These are phyloP conservation scores for Neogobius melanostomus DNA, from an alignment of 2,113 vertebrate genomes.

Conservation along the genomic window DNA sequence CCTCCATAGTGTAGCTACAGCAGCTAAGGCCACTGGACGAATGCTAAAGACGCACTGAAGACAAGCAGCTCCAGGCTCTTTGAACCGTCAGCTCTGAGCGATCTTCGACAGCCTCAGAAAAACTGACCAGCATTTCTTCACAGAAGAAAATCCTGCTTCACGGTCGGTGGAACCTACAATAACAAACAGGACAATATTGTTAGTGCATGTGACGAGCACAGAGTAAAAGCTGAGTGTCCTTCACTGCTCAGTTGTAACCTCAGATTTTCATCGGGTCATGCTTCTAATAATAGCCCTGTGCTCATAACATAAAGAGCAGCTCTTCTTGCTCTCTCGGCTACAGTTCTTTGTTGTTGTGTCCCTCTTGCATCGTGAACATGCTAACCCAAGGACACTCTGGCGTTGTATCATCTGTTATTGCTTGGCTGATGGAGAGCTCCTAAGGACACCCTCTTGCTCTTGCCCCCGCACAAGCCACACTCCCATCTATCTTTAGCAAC, in stretches of 20 bases:
- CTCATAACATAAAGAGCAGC: slow-evolving; percentile 3
- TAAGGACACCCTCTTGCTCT: slow-evolving; percentile 30
- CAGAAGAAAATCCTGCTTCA: slow-evolving; percentile 92
- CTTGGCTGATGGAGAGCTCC: slow-evolving; percentile 5
- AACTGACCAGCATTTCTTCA: slow-evolving; percentile 86
- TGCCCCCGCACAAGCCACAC: slow-evolving; percentile 20
- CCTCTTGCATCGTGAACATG: slow-evolving; percentile 23
- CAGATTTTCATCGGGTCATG: slow-evolving; percentile 44
- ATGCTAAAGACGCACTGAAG: slow-evolving; percentile 60
- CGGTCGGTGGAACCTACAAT: slow-evolving; percentile 93
- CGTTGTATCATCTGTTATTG: slow-evolving; percentile 47
- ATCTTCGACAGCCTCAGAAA: slow-evolving; percentile 46
- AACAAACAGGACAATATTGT: slow-evolving; percentile 12
- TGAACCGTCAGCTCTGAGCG: slow-evolving; percentile 63
- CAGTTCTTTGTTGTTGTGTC: slow-evolving; percentile 35
- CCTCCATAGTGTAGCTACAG: slow-evolving; percentile 40
- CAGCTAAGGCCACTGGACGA: slow-evolving; percentile 66
- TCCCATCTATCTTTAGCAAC: slow-evolving; percentile 68
- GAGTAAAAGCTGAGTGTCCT: slow-evolving; percentile 30
- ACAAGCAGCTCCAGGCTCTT: slow-evolving; percentile 61
- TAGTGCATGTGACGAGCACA: background rate
- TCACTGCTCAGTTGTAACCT: slow-evolving; percentile 25
- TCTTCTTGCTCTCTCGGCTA: slow-evolving; percentile 38
- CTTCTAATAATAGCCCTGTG: slow-evolving; percentile 55
- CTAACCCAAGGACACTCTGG: slow-evolving; percentile 39